Conservation (phyloP, 1,140 invertebrate species). For the Hylaeus volcanicus region DNA sequence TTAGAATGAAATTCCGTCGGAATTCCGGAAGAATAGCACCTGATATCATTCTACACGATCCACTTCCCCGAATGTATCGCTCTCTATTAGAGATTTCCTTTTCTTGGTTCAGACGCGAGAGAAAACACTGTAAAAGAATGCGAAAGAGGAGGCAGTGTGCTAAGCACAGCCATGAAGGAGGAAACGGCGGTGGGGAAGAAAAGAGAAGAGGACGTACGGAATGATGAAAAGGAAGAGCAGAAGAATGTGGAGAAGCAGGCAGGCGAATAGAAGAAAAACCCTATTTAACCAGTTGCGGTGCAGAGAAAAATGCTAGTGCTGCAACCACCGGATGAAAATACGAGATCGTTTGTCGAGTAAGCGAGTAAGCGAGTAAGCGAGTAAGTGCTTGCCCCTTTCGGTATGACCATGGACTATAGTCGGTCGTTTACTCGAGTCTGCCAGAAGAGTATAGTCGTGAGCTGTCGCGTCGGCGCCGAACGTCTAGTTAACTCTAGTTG, state of each 20-base stretch:
- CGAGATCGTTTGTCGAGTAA: neutral
- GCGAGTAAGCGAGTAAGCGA: neutral
- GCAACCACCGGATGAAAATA: slow-evolving; percentile 2
- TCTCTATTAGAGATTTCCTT: neutral
- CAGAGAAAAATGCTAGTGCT: slow-evolving; percentile 14
- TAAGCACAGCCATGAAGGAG: neutral
- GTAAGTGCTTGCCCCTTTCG: slow-evolving; percentile 11
- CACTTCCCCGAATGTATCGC: neutral
- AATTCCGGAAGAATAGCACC: neutral
- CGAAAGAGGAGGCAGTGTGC: slow-evolving; percentile 4
- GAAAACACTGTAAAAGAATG: neutral
- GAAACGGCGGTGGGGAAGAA: neutral
- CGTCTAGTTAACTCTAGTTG: neutral
- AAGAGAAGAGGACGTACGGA: slow-evolving; percentile 14
- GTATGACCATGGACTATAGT: slow-evolving; percentile 30
- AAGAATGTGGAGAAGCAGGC: slow-evolving; percentile 29
- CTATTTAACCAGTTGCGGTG: neutral
- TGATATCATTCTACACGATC: neutral
- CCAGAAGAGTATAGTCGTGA: slow-evolving; percentile 1
- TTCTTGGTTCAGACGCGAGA: slow-evolving; percentile 8
- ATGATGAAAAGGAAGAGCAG: slow-evolving; percentile 41
- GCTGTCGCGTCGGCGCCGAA: neutral
- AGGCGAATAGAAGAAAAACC: slow-evolving; percentile 28
- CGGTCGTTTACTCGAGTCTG: neutral
- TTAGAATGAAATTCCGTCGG: neutral